These are phyloP conservation scores for Sinosuthora webbiana DNA, from an alignment of 2,113 vertebrate species.

Conservation along the genomic window DNA sequence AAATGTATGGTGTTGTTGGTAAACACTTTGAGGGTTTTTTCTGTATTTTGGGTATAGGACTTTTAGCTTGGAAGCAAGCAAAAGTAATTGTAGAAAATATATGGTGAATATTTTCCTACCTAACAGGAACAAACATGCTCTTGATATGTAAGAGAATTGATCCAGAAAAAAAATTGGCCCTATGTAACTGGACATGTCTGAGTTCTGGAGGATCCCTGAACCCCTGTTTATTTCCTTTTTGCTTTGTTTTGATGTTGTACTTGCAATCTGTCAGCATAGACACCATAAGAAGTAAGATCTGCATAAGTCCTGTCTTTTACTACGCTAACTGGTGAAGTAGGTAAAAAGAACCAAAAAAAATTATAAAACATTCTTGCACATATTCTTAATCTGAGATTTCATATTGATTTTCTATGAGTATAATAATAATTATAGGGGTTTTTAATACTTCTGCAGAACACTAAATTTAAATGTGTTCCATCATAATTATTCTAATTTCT, in stretches of 20 bases:
- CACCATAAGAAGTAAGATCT: neutral
- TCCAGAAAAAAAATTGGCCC: neutral
- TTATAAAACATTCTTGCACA: neutral
- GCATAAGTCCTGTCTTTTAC: neutral
- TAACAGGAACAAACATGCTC: neutral
- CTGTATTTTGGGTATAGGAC: neutral
- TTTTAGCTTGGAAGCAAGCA: neutral
- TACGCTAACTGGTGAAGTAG: neutral
- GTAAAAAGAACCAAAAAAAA: neutral
- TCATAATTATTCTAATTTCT: neutral
- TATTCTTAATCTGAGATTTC: neutral
- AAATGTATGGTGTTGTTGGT: neutral
- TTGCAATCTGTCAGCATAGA: neutral
- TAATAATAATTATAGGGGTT: fast-evolving
- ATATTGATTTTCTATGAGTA: neutral
- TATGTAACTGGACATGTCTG: neutral
- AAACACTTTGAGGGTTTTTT: neutral
- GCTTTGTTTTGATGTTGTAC: neutral
- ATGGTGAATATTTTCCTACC: neutral
- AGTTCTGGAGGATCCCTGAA: neutral
- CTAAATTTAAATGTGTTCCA: neutral
- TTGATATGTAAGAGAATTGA: neutral
- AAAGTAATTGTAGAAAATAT: neutral
- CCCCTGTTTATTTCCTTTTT: neutral
- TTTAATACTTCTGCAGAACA: neutral